These are phyloP conservation scores for Collichthys lucidus DNA, from an alignment of 2,113 vertebrate genomes.

Conservation along the genomic window DNA sequence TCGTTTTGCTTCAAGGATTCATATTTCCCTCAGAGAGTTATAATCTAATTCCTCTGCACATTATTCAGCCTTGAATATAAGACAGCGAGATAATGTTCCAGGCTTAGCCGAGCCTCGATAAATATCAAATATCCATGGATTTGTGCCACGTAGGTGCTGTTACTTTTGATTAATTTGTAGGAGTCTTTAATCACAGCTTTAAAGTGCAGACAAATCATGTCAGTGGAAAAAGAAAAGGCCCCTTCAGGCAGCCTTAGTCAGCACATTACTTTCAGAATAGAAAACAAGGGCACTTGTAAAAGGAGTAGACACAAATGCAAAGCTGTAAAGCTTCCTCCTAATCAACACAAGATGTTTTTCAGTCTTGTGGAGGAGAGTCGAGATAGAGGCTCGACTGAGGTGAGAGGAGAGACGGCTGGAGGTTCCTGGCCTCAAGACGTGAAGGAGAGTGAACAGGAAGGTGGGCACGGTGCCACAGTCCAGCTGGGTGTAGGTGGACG, in stretches of 20 bases:
- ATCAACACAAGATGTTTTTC: slow-evolving; percentile 70
- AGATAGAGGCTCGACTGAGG: slow-evolving; percentile 37
- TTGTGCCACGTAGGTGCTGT: slow-evolving; percentile 42
- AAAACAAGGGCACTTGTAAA: slow-evolving; percentile 61
- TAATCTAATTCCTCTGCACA: slow-evolving; percentile 36
- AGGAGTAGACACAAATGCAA: slow-evolving; percentile 26
- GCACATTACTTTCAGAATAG: slow-evolving; percentile 54
- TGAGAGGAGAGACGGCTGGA: slow-evolving; percentile 48
- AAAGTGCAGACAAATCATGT: slow-evolving; percentile 55
- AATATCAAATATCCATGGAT: slow-evolving; percentile 56
- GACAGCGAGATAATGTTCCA: slow-evolving; percentile 39
- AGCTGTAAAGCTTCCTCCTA: slow-evolving; percentile 52
- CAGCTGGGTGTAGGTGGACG: slow-evolving; percentile 48
- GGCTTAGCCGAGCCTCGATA: slow-evolving; percentile 36
- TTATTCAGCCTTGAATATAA: slow-evolving; percentile 31
- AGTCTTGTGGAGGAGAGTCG: slow-evolving; percentile 16
- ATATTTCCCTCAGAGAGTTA: slow-evolving; percentile 36
- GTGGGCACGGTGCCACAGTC: slow-evolving; percentile 23
- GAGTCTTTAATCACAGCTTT: slow-evolving; percentile 52
- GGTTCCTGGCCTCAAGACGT: not conserved
- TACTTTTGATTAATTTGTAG: slow-evolving; percentile 67
- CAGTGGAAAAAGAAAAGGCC: slow-evolving; percentile 20
- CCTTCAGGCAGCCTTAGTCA: slow-evolving; percentile 58
- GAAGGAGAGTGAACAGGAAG: not conserved
- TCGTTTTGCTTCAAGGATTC: slow-evolving; percentile 44